Evolutionary conservation across 2,888 invertebrate genomes (phyloP), one percentile per base, ranked within the genome.

Genomic region (Anthophora plumipes): DNA sequence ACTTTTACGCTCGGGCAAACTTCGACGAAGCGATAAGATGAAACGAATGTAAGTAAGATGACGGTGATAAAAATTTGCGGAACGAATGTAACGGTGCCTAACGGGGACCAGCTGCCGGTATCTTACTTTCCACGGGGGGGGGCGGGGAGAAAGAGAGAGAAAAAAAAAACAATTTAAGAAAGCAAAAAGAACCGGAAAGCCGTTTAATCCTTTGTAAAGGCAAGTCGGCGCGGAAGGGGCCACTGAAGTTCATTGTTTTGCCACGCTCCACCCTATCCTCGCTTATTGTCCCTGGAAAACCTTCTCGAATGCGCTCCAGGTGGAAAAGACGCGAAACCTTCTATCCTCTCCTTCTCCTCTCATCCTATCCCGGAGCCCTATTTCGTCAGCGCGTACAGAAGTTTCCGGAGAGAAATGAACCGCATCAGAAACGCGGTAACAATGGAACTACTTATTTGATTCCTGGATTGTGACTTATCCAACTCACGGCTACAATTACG

Each of bases 231-330:
- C 69, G 74, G 59, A 55, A 74, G 77, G 14, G 61, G 55, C 60
- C 54, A 43, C 69, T 79, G 50, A 77, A 72, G 69, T 82, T 78
- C 78, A 85, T 85, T 85, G 77, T 85, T 85, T 85, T 80, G 67
- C 74, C 66, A 75, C 77, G 74, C 66, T 67, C 74, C 74, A 72
- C 73, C 74, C 69, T 55, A 75, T 71, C 74, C 69, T 55, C 74
- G 71, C 77, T 82, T 74, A 85, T 85, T 85, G 79, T 85, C 68
- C 70, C 68, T 43, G 25, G 74, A 31, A 72, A 80, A 80, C 69
- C 55, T 61, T 57, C 75, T 76, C 68, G 83, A 75, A 72, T 83
- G 75, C 75, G 64, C 63, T 78, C 59, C 75, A 63, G 78, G 46
- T 78, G 61, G 50, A 75, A 83, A 83, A 74, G 83, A 78, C 82